A percentile compares a stretch with the other conserved stretches of the same genome.
Evolutionary conservation across 2,797 vertebrate genomes (phyloP).

Genomic region (Urosaurus nigricauda): DNA sequence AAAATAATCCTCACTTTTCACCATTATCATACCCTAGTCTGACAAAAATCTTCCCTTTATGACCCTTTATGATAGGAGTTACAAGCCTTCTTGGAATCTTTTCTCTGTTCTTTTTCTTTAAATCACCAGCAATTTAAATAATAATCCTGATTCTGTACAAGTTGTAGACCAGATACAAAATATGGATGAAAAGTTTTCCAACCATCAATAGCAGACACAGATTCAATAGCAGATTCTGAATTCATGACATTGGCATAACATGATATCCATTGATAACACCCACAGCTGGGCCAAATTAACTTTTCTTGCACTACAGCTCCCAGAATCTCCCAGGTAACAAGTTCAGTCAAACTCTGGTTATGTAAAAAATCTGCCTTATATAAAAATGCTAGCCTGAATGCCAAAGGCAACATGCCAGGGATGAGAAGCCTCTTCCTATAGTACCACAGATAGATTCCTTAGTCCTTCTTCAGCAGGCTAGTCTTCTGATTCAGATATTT

Average conservation of each 20-base stretch:
- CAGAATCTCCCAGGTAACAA: too few relatives aligned
- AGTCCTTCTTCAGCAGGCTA: background rate
- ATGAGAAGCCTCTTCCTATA: background rate
- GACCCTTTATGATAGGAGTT: too few relatives aligned
- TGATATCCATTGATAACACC: background rate
- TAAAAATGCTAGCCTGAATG: background rate
- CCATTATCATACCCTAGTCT: too few relatives aligned
- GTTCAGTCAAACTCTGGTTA: too few relatives aligned
- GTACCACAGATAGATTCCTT: background rate
- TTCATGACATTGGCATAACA: background rate
- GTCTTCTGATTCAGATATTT: background rate
- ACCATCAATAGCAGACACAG: background rate
- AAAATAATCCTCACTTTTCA: too few relatives aligned
- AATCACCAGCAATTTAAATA: background rate
- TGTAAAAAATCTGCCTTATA: background rate
- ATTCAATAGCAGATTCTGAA: background rate
- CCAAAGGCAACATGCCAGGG: background rate
- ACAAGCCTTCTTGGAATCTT: background rate
- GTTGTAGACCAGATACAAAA: background rate
- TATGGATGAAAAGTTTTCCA: background rate
- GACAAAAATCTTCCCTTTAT: too few relatives aligned
- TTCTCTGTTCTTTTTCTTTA: too few relatives aligned
- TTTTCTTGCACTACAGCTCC: too few relatives aligned
- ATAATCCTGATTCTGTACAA: background rate
- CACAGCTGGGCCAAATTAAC: too few relatives aligned